Evolutionary conservation across 2,113 vertebrate species (phyloP), one percentile per base, ranked within the genome.

Genomic region (Mustela nigripes): DNA sequence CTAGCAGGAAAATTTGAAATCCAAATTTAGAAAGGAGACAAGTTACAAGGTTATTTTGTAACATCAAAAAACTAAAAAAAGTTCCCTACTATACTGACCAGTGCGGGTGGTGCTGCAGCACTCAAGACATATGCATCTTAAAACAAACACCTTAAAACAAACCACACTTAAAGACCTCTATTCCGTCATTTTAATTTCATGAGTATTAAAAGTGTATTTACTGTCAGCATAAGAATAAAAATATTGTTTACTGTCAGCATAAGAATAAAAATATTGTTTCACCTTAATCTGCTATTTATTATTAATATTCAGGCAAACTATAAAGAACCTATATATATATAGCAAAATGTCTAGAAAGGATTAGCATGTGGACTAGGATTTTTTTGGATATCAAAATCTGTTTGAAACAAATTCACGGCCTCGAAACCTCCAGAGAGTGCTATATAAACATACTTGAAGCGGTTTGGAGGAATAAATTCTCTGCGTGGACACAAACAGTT

Each of bases 21-120:
- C 60, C 24, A 89, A 89, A 89, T 79, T 95, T 42, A 89, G n/a
- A 42, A 88, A 76, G 14, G 24, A 95, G 11, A 92, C 62, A 94
- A 89, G 26, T 11, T 91, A 18, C 28, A 83, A 89, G 26, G 39
- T 88, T 31, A 80, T 79, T 88, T 63, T 45, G 28, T 58, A 67
- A 95, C 19, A 45, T 45, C 14, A n/a, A 74, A 89, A 93, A 93
- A 91, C 16, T 8, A 88, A 12, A 42, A 42, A 42, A 87, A 92
- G 12, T 50, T 90, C 45, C 31, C 56, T 60, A 63, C 21, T 42
- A 89, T 15, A 65, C 21, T 48, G 14, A 62, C 9, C 89, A 39
- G 28, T 26, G 9, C 62, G 4, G 11, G 11, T 6, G 26, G 11
- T 8, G 60, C 33, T 26, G 73, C 28, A 67, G 56, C 14, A 56